A percentile compares a stretch with the other conserved stretches of the same genome.
phyloP scores from a whole-genome alignment of 2,113 vertebrate genomes.

The Dunckerocampus dactyliophorus region DNA sequence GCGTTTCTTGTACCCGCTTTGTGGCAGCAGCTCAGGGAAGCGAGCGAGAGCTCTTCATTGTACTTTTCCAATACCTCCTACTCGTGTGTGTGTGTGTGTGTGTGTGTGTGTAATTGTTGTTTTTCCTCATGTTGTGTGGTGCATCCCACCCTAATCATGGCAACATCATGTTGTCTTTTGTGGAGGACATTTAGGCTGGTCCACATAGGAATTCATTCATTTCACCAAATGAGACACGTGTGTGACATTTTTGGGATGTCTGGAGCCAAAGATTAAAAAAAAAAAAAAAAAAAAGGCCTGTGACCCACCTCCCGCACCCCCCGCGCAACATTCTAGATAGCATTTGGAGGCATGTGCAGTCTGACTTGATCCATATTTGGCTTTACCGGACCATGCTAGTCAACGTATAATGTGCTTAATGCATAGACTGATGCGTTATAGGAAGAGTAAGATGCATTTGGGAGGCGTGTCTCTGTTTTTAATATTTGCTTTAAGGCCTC shows the following conservation, averaged over 20 bases:
- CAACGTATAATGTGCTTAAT: no score
- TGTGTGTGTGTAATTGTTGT: neutral
- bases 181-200: no score
- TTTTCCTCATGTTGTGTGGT: neutral
- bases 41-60: constrained; percentile 29
- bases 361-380: constrained; percentile 21
- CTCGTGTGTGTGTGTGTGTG: constrained; percentile 9
- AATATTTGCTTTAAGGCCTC: neutral
- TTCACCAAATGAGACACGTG: no score
- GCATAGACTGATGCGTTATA: no score
- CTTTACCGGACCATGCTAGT: no score
- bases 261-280: constrained; percentile 70
- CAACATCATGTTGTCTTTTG: no score
- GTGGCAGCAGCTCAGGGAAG: constrained; percentile 68
- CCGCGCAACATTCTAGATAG: no score
- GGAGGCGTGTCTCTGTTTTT: constrained; percentile 37
- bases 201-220: no score
- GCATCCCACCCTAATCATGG: no score
- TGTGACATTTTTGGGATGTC: constrained; percentile 58
- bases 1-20: constrained; percentile 17
- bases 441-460: constrained; percentile 39
- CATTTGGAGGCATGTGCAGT: constrained; percentile 45
- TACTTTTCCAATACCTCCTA: constrained; percentile 2
- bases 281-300: no score
- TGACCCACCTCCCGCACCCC: no score